Conservation (phyloP, 2,888 invertebrate genomes). For the Diachrysia chrysitis region DNA sequence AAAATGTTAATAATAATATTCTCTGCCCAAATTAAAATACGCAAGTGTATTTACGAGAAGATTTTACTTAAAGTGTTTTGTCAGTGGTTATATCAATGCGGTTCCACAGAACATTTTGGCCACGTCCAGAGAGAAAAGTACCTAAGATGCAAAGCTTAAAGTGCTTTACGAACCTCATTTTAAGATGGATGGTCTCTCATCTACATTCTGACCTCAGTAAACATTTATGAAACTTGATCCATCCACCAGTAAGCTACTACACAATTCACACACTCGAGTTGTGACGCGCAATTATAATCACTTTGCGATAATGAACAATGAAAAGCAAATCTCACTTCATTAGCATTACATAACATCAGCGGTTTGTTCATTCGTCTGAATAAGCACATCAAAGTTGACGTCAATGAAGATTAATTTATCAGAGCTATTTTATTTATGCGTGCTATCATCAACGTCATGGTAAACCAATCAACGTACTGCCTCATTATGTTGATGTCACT, state of each 20-base stretch:
- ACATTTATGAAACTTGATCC: too few species aligned
- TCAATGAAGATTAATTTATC: not conserved
- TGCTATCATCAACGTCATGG: not conserved
- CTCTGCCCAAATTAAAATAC: too few species aligned
- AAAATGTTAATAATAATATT: too few species aligned
- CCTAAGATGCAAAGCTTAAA: too few species aligned
- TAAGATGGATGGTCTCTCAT: not conserved
- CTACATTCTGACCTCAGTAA: not conserved
- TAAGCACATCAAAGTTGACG: conserved; percentile 1
- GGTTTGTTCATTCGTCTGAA: not conserved
- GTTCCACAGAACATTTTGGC: too few species aligned
- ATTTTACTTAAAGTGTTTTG: too few species aligned
- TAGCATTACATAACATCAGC: conserved; percentile 1
- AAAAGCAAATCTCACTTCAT: conserved; percentile 4
- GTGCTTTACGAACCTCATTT: too few species aligned
- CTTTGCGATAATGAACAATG: not conserved
- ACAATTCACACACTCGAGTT: not conserved
- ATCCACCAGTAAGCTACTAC: too few species aligned
- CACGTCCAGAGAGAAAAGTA: too few species aligned
- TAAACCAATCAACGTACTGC: not conserved
- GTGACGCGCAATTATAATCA: not conserved
- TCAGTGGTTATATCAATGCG: too few species aligned
- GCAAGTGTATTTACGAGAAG: too few species aligned
- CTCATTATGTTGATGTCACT: not conserved
- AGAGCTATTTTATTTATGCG: not conserved